phyloP scores from a whole-genome alignment of 2,888 invertebrate species.

The Cataglyphis cursor region DNA sequence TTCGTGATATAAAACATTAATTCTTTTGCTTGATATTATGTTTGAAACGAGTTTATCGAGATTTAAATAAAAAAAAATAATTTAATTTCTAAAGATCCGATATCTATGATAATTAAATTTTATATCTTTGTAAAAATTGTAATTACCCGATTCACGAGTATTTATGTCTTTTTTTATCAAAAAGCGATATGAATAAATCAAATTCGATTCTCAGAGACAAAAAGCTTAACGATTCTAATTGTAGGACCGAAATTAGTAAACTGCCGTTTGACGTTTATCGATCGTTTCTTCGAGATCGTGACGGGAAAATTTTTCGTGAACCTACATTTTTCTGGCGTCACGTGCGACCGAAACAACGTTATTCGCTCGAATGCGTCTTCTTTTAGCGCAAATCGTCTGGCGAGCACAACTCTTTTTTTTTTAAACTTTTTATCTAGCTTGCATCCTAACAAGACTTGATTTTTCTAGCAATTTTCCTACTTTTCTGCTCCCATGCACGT shows the following conservation, averaged over 20 bases:
- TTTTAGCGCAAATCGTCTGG: constrained; percentile 46
- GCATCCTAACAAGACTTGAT: neutral
- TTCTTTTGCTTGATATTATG: neutral
- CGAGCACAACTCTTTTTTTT: neutral
- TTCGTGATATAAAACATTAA: neutral
- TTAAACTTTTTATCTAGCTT: constrained; percentile 26
- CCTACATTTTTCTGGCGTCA: constrained; percentile 37
- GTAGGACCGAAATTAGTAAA: constrained; percentile 34
- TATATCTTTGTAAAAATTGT: neutral
- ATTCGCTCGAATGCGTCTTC: constrained; percentile 44
- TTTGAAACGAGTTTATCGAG: neutral
- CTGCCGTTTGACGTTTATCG: constrained; percentile 37
- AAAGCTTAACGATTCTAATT: constrained; percentile 21
- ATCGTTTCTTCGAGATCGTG: constrained; percentile 36
- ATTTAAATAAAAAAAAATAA: constrained; percentile 1
- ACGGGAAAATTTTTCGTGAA: constrained; percentile 49
- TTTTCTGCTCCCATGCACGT: neutral
- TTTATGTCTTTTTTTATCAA: constrained; percentile 7
- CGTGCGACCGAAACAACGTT: constrained; percentile 51
- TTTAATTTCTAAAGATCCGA: neutral
- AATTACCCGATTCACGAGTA: neutral
- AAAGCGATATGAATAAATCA: neutral
- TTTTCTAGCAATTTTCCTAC: constrained; percentile 36
- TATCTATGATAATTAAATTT: no score
- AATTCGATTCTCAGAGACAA: neutral